Percentiles rank a stretch among this genome's conserved stretches.
Conservation (phyloP, 2,113 vertebrate species). For the Lepus timidus region DNA sequence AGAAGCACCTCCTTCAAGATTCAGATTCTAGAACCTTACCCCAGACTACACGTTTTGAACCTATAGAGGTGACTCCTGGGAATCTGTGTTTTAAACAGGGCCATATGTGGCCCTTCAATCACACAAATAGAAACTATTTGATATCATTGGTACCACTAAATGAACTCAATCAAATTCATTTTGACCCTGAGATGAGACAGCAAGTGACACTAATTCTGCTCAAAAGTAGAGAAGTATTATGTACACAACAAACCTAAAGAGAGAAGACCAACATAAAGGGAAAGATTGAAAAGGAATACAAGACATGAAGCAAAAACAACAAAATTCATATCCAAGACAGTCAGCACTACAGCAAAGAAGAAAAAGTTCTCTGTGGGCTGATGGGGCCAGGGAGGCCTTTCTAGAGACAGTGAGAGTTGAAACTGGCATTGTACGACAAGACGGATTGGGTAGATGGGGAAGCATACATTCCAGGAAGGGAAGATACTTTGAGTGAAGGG, state of each 20-base stretch:
- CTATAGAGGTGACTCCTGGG: neutral
- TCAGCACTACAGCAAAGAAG: constrained; percentile 32
- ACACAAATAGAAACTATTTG: constrained; percentile 1
- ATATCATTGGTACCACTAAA: neutral
- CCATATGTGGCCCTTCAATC: neutral
- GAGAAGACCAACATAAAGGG: constrained; percentile 25
- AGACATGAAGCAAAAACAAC: neutral
- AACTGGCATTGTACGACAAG: neutral
- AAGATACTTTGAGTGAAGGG: constrained; percentile 11
- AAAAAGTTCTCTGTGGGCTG: neutral
- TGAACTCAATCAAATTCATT: neutral
- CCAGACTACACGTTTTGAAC: neutral
- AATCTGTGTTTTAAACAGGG: constrained; percentile 22
- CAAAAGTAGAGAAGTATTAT: neutral
- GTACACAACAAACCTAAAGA: constrained; percentile 16
- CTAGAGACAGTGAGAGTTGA: neutral
- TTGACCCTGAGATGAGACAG: neutral
- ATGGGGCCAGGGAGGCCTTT: neutral
- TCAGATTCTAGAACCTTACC: neutral
- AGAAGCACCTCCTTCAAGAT: constrained; percentile 49
- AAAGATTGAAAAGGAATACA: constrained; percentile 30
- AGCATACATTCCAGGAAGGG: neutral
- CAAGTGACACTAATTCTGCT: neutral
- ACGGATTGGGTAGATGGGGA: neutral
- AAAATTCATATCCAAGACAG: constrained; percentile 9